These are phyloP conservation scores for Clarias batrachus DNA, from an alignment of 2,113 vertebrate genomes.

Conservation along the genomic window DNA sequence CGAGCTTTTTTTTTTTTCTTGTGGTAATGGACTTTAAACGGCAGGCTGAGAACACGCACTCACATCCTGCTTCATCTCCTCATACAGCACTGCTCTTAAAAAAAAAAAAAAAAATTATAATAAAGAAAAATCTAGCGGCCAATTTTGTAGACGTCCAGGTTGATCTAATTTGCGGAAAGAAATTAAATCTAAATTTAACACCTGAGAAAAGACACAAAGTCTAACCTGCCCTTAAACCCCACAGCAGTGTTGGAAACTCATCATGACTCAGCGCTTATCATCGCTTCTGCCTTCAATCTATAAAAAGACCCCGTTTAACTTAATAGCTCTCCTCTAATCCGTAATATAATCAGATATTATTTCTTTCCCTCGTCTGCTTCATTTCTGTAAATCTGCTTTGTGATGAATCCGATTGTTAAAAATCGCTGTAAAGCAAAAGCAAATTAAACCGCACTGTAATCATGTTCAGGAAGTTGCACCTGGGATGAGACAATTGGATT, in stretches of 20 bases:
- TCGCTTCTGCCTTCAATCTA: not conserved
- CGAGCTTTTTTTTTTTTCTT: not conserved
- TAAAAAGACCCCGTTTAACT: not conserved
- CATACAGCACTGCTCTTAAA: not conserved
- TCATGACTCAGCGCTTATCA: not conserved
- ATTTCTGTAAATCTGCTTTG: not conserved
- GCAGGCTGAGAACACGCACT: not conserved
- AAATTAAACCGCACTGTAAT: not conserved
- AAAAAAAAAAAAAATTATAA: not conserved
- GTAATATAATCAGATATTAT: not conserved
- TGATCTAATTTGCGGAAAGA: not conserved
- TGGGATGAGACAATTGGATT: not conserved
- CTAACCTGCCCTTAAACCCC: not conserved
- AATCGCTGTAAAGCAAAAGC: not conserved
- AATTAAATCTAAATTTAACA: not conserved
- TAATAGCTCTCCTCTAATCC: not conserved
- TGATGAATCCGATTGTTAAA: not conserved
- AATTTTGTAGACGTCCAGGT: not conserved
- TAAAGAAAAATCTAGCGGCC: not conserved
- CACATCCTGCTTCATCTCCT: not conserved
- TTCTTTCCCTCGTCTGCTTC: not conserved
- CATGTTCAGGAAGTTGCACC: not conserved
- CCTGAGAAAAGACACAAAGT: not conserved
- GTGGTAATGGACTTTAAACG: not conserved
- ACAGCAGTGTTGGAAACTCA: not conserved